Base-by-base conservation (phyloP, 2,113 vertebrate genomes). In the Lasiurus cinereus region DNA sequence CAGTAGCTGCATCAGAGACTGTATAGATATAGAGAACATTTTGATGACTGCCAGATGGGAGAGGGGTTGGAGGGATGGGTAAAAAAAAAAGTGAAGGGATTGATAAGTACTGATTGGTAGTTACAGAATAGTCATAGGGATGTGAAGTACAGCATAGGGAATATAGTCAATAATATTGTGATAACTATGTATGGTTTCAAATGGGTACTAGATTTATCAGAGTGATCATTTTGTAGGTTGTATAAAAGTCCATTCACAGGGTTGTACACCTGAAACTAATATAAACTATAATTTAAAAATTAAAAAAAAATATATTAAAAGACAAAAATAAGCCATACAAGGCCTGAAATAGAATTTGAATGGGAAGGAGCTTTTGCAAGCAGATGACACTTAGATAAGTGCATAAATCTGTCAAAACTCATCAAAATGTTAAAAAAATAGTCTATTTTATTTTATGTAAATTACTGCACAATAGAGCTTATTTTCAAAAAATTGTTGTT, bases 361-460 rank as follows among this genome's bases (percentile, higher is more conserved):
- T 6, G 2, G 18, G n/a, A 80, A 91, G 50, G 52, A 64, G 29
- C 0, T 94, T 95, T 48, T 59, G 22, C 22, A 59, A 59, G 56
- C 22, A 59, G 13, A 33, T 33, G 19, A 56, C 50, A 21, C 2
- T 70, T 74, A 84, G 1, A 4, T 92, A 85, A 31, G 12, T 54
- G 7, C 50, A 76, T 50, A 66, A 87, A 72, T 66, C n/a, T 90
- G 24, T 14, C 46, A 72, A 88, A 96, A 64, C 9, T 62, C 11
- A 77, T 77, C 43, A 72, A 89, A 87, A 73, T 79, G 18, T 54
- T 31, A n/a, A 76, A 76, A 76, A 80, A 13, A 48, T 31, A 82
- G 14, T 64, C 39, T 90, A 18, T 72, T 52, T 70, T 70, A 88
- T 59, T 74, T 74, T 77, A 69, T 5, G 29, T 86, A 95, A 86